Percentiles rank a stretch among this genome's conserved stretches.
phyloP scores from a whole-genome alignment of 1,140 invertebrate genomes.

The Drosophila sp. region DNA sequence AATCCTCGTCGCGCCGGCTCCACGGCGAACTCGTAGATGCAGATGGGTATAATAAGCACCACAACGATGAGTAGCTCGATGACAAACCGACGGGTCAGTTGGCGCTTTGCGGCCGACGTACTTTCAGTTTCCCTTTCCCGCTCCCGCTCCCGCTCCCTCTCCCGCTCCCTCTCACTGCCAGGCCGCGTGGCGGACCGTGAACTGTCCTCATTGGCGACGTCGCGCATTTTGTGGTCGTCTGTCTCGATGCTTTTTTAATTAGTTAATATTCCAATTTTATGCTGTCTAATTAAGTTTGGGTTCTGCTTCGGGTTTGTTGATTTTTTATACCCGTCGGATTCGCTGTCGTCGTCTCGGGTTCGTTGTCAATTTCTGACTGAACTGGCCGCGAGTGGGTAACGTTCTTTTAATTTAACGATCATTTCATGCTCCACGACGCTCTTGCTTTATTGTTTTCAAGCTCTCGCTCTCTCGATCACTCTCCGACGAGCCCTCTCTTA shows the following conservation, averaged over 20 bases:
- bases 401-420: conserved; percentile 78
- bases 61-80: conserved; percentile 68
- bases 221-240: conserved; percentile 56
- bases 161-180: too few species aligned
- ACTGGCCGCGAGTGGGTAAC: conserved; percentile 60
- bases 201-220: conserved; percentile 47
- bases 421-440: conserved; percentile 56
- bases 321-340: conserved; percentile 56
- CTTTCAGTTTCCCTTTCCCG: background rate
- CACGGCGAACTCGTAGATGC: conserved; percentile 89
- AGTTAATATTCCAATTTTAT: conserved; percentile 72
- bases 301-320: conserved; percentile 57
- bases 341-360: conserved; percentile 62
- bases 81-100: conserved; percentile 46
- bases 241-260: conserved; percentile 65
- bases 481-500: conserved; percentile 10
- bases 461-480: conserved; percentile 14
- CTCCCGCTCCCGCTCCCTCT: background rate
- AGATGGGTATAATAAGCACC: conserved; percentile 86
- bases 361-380: conserved; percentile 80
- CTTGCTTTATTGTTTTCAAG: conserved; percentile 17
- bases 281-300: conserved; percentile 67
- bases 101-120: conserved; percentile 31
- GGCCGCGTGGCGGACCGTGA: background rate
- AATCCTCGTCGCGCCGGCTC: conserved; percentile 95